A percentile compares a stretch with the other conserved stretches of the same genome.
These are phyloP conservation scores for Micronisus gabar DNA, from an alignment of 2,113 vertebrate species.

Conservation along the genomic window DNA sequence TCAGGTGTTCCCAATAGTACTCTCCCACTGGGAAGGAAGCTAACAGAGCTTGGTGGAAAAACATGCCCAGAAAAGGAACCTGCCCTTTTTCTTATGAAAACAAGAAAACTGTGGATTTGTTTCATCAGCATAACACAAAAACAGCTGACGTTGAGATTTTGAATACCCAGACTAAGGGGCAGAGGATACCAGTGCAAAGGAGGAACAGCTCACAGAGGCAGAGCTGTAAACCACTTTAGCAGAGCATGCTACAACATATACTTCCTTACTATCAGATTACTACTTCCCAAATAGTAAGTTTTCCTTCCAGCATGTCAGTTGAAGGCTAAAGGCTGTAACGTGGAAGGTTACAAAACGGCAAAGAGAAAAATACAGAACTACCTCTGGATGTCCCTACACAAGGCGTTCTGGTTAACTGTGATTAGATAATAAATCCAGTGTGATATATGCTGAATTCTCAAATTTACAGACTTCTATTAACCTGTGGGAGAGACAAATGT, in stretches of 20 bases:
- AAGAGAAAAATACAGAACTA: neutral
- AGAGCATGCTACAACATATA: neutral
- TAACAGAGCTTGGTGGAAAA: neutral
- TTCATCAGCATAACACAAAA: constrained; percentile 55
- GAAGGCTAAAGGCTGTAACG: neutral
- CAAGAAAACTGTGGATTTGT: constrained; percentile 18
- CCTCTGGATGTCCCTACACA: rapidly evolving
- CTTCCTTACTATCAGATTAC: neutral
- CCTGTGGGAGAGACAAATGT: neutral
- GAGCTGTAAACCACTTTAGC: neutral
- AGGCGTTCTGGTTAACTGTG: neutral
- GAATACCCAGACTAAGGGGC: neutral
- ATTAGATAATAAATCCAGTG: neutral
- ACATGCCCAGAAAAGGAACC: constrained; percentile 21
- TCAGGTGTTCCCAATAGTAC: neutral
- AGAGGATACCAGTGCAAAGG: neutral
- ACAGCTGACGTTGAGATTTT: constrained; percentile 29
- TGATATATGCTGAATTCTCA: neutral
- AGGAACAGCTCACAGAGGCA: neutral
- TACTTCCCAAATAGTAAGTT: neutral
- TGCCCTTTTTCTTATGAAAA: neutral
- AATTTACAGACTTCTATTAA: neutral
- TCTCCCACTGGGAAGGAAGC: neutral
- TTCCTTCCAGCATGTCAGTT: neutral
- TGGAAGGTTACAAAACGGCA: neutral